These are phyloP conservation scores for Sebastolobus altivelis DNA, from an alignment of 2,797 vertebrate species.

Conservation along the genomic window DNA sequence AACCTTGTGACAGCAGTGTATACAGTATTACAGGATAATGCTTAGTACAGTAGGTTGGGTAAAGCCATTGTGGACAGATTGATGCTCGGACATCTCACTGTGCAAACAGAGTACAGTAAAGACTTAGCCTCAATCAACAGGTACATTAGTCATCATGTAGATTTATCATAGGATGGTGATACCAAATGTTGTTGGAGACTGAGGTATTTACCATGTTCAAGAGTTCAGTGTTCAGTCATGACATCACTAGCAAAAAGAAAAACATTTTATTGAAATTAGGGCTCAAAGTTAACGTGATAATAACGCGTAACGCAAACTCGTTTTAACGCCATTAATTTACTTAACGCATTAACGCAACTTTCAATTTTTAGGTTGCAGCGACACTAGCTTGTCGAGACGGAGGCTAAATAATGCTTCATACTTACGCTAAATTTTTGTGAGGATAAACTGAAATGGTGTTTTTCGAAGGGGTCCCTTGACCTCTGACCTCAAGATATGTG, in stretches of 20 bases:
- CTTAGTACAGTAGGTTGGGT: conserved; percentile 42
- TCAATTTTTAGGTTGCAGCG: rapidly evolving
- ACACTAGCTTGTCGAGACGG: no score
- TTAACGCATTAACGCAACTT: no score
- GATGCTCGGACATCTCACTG: conserved; percentile 55
- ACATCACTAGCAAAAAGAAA: background rate
- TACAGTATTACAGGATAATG: conserved; percentile 55
- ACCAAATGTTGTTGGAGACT: conserved; percentile 1
- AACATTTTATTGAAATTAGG: no score
- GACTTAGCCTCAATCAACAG: conserved; percentile 56
- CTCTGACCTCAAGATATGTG: no score
- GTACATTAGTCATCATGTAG: conserved; percentile 55
- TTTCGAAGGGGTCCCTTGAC: no score
- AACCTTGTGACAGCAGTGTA: conserved; percentile 29
- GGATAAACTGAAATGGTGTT: no score
- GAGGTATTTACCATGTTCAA: conserved; percentile 9
- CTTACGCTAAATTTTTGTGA: no score
- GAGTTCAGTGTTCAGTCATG: background rate
- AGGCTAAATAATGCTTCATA: no score
- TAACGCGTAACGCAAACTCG: rapidly evolving
- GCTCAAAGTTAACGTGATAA: no score
- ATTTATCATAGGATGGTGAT: conserved; percentile 13
- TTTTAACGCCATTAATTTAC: no score
- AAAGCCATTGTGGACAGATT: conserved; percentile 70
- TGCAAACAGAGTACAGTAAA: conserved; percentile 63